Percentiles rank a stretch among this genome's conserved stretches.
These are phyloP conservation scores for Periophthalmus magnuspinnatus DNA, from an alignment of 2,797 vertebrate species.

Conservation along the genomic window DNA sequence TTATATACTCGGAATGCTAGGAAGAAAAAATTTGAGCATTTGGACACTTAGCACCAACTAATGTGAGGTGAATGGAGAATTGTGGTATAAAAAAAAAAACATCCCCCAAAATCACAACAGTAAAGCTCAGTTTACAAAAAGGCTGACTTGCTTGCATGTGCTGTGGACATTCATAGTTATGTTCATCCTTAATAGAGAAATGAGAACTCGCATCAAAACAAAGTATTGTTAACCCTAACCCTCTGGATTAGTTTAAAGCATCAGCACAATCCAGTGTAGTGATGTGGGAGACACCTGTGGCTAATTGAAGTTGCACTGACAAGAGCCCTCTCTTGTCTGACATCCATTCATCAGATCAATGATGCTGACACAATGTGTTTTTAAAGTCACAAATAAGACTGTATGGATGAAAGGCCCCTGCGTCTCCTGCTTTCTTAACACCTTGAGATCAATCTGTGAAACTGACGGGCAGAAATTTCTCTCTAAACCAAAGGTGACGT, in stretches of 20 bases:
- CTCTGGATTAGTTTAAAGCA: conserved; percentile 81
- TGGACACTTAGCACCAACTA: too few relatives aligned
- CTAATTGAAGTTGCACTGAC: conserved; percentile 72
- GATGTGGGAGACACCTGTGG: conserved; percentile 65
- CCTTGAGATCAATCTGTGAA: conserved; percentile 70
- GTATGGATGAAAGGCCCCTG: conserved; percentile 60
- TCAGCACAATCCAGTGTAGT: conserved; percentile 69
- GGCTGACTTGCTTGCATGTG: not conserved
- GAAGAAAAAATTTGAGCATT: too few relatives aligned
- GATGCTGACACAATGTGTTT: conserved; percentile 71
- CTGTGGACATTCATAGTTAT: not conserved
- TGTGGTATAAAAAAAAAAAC: too few relatives aligned
- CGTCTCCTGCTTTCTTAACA: conserved; percentile 59
- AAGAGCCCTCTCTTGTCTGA: conserved; percentile 62
- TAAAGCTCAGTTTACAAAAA: not conserved
- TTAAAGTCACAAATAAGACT: conserved; percentile 74
- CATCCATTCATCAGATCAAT: conserved; percentile 78
- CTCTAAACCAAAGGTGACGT: conserved; percentile 71
- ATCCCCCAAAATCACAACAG: not conserved
- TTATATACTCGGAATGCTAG: too few relatives aligned
- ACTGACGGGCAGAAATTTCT: conserved; percentile 49
- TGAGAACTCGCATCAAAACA: conserved; percentile 63
- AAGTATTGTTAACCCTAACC: conserved; percentile 32
- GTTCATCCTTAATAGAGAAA: conserved; percentile 33
- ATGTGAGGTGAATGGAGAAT: too few relatives aligned